Base-by-base conservation (phyloP, 2,113 vertebrate genomes). In the Miniopterus natalensis region DNA sequence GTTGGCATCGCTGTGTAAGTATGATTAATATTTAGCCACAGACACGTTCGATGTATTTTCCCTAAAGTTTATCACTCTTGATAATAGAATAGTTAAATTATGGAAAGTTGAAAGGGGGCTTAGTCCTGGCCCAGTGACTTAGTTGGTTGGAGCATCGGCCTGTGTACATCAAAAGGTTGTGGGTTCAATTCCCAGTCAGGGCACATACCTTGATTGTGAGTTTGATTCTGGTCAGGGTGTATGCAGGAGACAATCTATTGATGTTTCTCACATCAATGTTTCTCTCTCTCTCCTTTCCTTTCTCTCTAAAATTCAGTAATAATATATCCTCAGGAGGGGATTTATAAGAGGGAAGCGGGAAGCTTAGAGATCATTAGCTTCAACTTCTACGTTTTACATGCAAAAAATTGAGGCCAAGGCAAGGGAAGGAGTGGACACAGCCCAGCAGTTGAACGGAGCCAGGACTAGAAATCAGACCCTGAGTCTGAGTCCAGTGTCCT, bases 21-120 rank as follows among this genome's bases (percentile, higher is more conserved):
- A 31, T 53, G 21, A 75, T 97, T 75, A 84, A 87, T 84, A 84
- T 73, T 78, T 93, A 31, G 21, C 31, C 79, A 88, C 49, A 89
- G 40, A 75, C 84, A 25, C 7, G 29, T 23, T 95, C 51, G 27
- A n/a, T 74, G 71, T 85, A 73, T 84, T 93, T 95, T 42, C 74
- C 88, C 70, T 83, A 36, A 78, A 88, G 68, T 65, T 79, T 83
- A 21, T 91, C 29, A 40, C 65, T 77, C 51, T 84, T 75, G 47
- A n/a, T 59, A 92, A 89, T 45, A 90, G 59, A 87, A 70, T 59
- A 65, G 71, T 84, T 61, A 86, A 92, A 85, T 89, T 13, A 57
- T 21, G 45, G 83, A 61, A 78, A 74, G 25, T 61, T 80, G 45
- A 88, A 85, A 80, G 47, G 15, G 42, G 36, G 8, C 20, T 73